Conservation (phyloP, 2,797 vertebrate genomes). For the Clarias fuscus region DNA sequence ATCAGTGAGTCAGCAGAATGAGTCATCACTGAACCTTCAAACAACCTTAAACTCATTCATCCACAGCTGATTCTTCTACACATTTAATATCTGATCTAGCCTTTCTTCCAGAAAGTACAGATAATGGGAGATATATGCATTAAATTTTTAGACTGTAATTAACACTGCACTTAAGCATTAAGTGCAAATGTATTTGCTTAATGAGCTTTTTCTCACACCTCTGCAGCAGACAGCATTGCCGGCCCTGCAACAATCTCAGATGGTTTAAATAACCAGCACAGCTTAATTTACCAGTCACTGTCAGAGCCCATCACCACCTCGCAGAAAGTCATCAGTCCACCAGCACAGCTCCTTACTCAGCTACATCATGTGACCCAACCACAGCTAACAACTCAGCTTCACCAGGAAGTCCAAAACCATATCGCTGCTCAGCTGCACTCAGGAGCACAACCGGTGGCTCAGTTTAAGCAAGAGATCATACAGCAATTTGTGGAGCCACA, state of each 20-base stretch:
- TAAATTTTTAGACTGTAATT: background rate
- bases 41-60: slow-evolving; percentile 52
- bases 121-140: background rate
- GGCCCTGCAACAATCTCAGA: slow-evolving; percentile 82
- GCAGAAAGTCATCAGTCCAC: slow-evolving; percentile 83
- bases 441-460: slow-evolving; percentile 54
- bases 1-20: slow-evolving; percentile 53
- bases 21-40: slow-evolving; percentile 50
- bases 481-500: slow-evolving; percentile 42
- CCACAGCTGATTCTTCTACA: background rate
- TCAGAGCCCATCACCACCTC: slow-evolving; percentile 74
- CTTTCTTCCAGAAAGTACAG: background rate
- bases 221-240: slow-evolving; percentile 85
- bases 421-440: slow-evolving; percentile 42
- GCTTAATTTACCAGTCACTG: slow-evolving; percentile 79
- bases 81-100: background rate
- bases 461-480: slow-evolving; percentile 37
- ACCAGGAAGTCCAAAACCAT: slow-evolving; percentile 38
- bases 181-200: background rate
- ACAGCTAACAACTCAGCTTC: slow-evolving; percentile 30
- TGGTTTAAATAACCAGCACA: slow-evolving; percentile 86
- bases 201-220: slow-evolving; percentile 30
- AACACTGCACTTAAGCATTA: background rate
- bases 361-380: slow-evolving; percentile 39
- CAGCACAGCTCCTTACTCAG: slow-evolving; percentile 63